A percentile compares a stretch with the other conserved stretches of the same genome.
Evolutionary conservation across 1,140 invertebrate species (phyloP).

Genomic region (Brachionus paranguensis): DNA sequence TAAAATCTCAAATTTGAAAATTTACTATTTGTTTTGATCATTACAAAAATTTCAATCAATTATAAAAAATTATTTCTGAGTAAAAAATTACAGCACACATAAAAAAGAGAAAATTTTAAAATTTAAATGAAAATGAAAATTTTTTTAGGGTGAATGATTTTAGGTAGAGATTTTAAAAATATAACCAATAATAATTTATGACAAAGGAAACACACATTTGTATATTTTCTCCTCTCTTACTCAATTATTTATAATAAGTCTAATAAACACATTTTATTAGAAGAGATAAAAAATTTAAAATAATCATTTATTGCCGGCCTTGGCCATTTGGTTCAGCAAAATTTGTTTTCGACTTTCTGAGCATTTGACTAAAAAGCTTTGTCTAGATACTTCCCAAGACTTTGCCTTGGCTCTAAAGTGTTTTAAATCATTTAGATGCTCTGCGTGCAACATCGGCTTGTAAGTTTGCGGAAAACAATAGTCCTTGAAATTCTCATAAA

Average conservation of each 20-base stretch:
- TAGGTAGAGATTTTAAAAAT: background rate
- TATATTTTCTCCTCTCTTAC: background rate
- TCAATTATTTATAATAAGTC: background rate
- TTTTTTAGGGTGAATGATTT: background rate
- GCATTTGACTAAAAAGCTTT: background rate
- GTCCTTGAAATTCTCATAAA: constrained; percentile 62
- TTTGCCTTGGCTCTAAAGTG: constrained; percentile 73
- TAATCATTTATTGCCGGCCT: background rate
- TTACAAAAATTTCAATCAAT: background rate
- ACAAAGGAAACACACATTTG: background rate
- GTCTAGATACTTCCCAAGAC: constrained; percentile 55
- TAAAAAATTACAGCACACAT: background rate
- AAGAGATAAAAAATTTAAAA: background rate
- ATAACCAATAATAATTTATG: background rate
- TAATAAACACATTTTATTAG: background rate
- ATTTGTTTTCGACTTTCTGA: background rate
- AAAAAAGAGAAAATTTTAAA: background rate
- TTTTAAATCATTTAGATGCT: constrained; percentile 66
- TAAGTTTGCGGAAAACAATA: constrained; percentile 70
- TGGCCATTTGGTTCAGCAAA: background rate
- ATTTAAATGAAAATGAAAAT: background rate
- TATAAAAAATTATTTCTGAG: background rate
- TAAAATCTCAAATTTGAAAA: background rate
- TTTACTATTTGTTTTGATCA: background rate
- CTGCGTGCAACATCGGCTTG: constrained; percentile 70